Conservation (phyloP, 2,797 vertebrate species). For the Catharus ustulatus region DNA sequence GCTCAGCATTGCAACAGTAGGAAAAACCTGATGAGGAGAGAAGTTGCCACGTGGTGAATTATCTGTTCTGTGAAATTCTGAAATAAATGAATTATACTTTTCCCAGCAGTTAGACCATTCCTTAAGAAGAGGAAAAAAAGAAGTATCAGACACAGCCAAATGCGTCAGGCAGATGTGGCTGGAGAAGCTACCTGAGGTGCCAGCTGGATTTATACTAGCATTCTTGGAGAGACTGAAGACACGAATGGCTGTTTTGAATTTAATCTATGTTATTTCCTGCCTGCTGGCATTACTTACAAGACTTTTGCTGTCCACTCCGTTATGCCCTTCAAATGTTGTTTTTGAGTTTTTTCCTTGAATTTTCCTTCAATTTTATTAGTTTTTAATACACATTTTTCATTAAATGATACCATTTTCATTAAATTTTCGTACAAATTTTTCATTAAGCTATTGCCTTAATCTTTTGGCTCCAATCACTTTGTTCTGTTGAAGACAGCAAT, state of each 20-base stretch:
- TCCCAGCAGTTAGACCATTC: constrained; percentile 45
- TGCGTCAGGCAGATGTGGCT: constrained; percentile 75
- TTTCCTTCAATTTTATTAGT: background rate
- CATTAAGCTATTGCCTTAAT: constrained; percentile 20
- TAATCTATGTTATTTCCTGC: constrained; percentile 72
- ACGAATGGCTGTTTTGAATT: constrained; percentile 71
- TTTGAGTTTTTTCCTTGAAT: background rate
- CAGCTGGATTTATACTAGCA: constrained; percentile 74
- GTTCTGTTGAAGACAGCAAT: background rate
- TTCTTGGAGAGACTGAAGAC: constrained; percentile 66
- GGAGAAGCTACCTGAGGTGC: constrained; percentile 71
- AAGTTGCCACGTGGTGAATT: constrained; percentile 63
- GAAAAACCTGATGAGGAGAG: constrained; percentile 43
- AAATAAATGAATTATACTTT: constrained; percentile 66
- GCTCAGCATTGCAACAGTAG: constrained; percentile 15
- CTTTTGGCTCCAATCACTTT: constrained; percentile 27
- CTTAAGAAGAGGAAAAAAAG: background rate
- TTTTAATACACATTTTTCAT: background rate
- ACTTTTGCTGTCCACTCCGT: constrained; percentile 39
- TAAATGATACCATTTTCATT: background rate
- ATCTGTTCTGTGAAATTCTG: constrained; percentile 57
- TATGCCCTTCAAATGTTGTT: background rate
- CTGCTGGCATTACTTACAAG: constrained; percentile 18
- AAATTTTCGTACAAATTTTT: too few species aligned
- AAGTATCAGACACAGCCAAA: constrained; percentile 54